Evolutionary conservation across 2,888 invertebrate species (phyloP), one percentile per base, ranked within the genome.

Genomic region (Spodoptera picta): DNA sequence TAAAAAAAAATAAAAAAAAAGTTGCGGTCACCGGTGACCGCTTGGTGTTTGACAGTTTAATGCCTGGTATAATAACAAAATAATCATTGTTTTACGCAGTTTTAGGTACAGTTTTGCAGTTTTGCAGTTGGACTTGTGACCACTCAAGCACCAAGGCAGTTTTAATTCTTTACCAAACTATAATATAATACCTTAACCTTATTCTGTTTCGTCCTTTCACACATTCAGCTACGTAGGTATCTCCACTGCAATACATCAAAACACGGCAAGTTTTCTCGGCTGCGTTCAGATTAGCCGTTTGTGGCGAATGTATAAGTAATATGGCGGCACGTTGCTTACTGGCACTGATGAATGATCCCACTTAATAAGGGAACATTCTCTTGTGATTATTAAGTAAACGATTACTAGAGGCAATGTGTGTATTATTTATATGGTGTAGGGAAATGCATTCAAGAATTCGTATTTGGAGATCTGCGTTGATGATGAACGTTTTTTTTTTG

Each of bases 251-350:
- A 83, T 85, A 84, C 83, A 82, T 85, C 82, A 84, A 82, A 83
- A 77, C 74, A 75, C 65, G 66, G 71, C 60, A 74, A 80, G 77
- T 81, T 82, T 77, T 79, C 75, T 70, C 70, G 54, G 54, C 62
- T 24, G 67, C 73, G 71, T 70, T 70, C 61, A 82, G 85, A 87
- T 87, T 86, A 88, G 83, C 82, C 72, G 79, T 72, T 66, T 61
- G 77, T 80, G 75, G 83, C 64, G 90, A 88, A 90, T 91, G 90
- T 88, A 91, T 91, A 91, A 90, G 84, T 91, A 90, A 91, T 89
- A 80, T 66, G 60, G 65, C 56, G 59, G 74, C 71, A 61, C 60
- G 69, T 63, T 46, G 54, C 57, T 52, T 53, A 49, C 65, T 86
- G 90, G 83, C 89, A 88, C 84, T 91, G 91, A 91, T 90, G 86